Conservation (phyloP, 1,140 invertebrate species). For the Ostrea edulis region DNA sequence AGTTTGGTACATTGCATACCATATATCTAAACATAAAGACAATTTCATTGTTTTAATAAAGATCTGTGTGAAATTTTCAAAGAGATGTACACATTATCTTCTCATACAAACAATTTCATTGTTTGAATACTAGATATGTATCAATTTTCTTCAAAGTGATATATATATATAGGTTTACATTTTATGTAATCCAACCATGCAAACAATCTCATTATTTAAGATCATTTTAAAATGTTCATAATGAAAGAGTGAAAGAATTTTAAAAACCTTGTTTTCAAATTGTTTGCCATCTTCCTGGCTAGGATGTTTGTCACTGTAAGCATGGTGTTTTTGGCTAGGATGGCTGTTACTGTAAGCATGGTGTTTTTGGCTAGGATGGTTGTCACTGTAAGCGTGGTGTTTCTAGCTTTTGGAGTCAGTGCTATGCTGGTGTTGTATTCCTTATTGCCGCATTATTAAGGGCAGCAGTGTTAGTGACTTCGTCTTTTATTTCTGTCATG, state of each 20-base stretch:
- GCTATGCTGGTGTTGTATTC: conserved; percentile 15
- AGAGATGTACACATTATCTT: no score
- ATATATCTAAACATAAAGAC: background rate
- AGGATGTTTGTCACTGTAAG: background rate
- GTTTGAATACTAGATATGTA: no score
- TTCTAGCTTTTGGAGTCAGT: background rate
- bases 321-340: background rate
- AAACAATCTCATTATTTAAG: background rate
- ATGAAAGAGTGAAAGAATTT: background rate
- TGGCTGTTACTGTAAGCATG: background rate
- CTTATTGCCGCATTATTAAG: conserved; percentile 28
- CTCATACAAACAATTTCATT: no score
- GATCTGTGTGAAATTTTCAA: background rate
- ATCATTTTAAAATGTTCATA: background rate
- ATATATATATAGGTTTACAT: no score
- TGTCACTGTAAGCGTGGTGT: background rate
- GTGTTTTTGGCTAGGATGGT: background rate
- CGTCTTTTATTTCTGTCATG: background rate
- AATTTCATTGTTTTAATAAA: background rate
- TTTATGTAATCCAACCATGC: background rate
- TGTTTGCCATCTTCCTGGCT: background rate
- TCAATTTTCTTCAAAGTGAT: no score
- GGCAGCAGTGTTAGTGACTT: background rate
- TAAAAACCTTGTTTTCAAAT: background rate
- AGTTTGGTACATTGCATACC: background rate